Conservation (phyloP, 2,888 invertebrate genomes). For the Amblyjoppa fuscipennis region DNA sequence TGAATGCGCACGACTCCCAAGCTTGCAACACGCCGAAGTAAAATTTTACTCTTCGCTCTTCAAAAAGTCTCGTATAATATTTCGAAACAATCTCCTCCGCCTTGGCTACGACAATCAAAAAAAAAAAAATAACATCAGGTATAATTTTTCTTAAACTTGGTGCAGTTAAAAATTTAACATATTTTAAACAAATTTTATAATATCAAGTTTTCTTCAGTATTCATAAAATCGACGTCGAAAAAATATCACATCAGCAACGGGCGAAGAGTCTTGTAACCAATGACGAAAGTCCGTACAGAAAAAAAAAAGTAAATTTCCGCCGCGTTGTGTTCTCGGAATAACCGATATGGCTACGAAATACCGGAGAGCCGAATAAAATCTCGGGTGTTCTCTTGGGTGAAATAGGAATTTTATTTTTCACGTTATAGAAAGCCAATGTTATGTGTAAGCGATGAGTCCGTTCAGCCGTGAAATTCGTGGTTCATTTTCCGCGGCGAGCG, state of each 20-base stretch:
- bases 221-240: too few species aligned
- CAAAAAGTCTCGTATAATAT: not conserved
- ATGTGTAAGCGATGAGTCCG: constrained; percentile 32
- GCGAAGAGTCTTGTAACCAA: not conserved
- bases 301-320: not conserved
- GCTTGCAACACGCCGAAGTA: constrained; percentile 1
- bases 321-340: not conserved
- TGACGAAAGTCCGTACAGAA: not conserved
- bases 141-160: not conserved
- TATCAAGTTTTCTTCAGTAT: too few species aligned
- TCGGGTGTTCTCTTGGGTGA: not conserved
- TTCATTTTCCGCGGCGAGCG: constrained; percentile 21
- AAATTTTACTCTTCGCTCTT: not conserved
- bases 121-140: not conserved
- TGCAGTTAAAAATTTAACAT: not conserved
- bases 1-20: constrained; percentile 13
- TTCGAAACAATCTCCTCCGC: not conserved
- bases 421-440: constrained; percentile 6
- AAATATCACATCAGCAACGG: not conserved
- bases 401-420: not conserved
- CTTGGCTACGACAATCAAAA: not conserved
- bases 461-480: constrained; percentile 45
- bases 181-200: not conserved
- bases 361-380: not conserved
- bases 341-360: constrained; percentile 16